Evolutionary conservation across 2,888 invertebrate genomes (phyloP).

Genomic region (Alviniconcha strummeri): DNA sequence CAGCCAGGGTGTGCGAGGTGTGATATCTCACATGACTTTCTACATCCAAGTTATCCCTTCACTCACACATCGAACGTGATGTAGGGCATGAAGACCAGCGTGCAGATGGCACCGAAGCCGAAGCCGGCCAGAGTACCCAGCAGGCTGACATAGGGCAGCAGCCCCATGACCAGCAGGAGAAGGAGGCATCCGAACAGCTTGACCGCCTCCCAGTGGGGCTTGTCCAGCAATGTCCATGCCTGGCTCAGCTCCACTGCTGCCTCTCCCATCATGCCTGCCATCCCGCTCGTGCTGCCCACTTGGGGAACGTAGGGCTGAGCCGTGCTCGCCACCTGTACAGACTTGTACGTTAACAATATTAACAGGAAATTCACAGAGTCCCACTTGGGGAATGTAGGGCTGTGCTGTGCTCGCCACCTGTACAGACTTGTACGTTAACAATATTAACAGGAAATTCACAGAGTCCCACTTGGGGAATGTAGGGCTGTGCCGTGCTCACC

Average conservation of each 20-base stretch:
- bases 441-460: not conserved
- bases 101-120: conserved; percentile 53
- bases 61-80: conserved; percentile 54
- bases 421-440: conserved; percentile 21
- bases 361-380: conserved; percentile 25
- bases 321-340: conserved; percentile 54
- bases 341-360: too few relatives aligned
- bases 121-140: conserved; percentile 54
- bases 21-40: too few relatives aligned
- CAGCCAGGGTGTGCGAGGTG: too few relatives aligned
- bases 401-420: conserved; percentile 53
- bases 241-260: conserved; percentile 56
- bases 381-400: conserved; percentile 56
- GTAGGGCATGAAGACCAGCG: conserved; percentile 59
- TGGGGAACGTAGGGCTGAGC: conserved; percentile 54
- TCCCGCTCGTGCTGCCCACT: conserved; percentile 55
- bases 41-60: too few relatives aligned
- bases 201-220: conserved; percentile 43
- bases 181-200: conserved; percentile 24
- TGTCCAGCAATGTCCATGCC: conserved; percentile 56
- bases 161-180: conserved; percentile 47
- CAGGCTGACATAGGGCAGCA: conserved; percentile 56
- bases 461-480: conserved; percentile 54
- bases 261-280: conserved; percentile 59
- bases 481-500: conserved; percentile 50